Base-by-base conservation (phyloP, 2,888 invertebrate species). In the Tenthredo distinguenda region DNA sequence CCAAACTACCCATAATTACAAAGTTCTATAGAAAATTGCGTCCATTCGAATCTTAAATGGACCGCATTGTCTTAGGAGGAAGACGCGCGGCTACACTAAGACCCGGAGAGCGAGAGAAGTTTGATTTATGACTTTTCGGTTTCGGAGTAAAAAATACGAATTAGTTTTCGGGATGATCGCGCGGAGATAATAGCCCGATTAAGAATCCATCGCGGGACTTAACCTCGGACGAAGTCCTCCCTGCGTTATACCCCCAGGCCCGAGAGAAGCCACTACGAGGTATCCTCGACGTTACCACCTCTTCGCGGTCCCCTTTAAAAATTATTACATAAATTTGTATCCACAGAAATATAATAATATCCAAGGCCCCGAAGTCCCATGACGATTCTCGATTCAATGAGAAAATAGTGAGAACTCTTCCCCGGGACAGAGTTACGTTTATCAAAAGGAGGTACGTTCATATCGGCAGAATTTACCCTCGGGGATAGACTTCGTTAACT, bases 51-150 rank as follows among this genome's bases (percentile, higher is more conserved):
- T 93, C 91, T 92, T 92, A 93, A 92, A 93, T 92, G 92, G 92
- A 90, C 90, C 89, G 89, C 91, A 92, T 92, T 92, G 93, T 93
- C 91, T 92, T 87, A 85, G 86, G 81, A 86, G 77, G 83, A 85
- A 82, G 82, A 82, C 83, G 71, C 85, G 77, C 77, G 86, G 68
- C 47, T 50, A 85, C 62, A 82, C 58, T 37, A 21, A 37, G 71
- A 82, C 55, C 65, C 31, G 40, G 18, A 34, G 47, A 89, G 50
- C 77, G 21, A 72, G 72, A 89, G 90, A 91, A 90, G 88, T 91
- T 93, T 93, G 93, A 93, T 93, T 93, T 93, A 93, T 93, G 93
- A 93, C 92, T 93, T 93, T 93, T 93, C 91, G 92, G 91, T 93
- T 93, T 93, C 92, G 91, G 91, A 92, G 93, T 91, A 92, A 93